Base-by-base conservation (phyloP, 2,797 vertebrate genomes). In the Lepus oiostolus region DNA sequence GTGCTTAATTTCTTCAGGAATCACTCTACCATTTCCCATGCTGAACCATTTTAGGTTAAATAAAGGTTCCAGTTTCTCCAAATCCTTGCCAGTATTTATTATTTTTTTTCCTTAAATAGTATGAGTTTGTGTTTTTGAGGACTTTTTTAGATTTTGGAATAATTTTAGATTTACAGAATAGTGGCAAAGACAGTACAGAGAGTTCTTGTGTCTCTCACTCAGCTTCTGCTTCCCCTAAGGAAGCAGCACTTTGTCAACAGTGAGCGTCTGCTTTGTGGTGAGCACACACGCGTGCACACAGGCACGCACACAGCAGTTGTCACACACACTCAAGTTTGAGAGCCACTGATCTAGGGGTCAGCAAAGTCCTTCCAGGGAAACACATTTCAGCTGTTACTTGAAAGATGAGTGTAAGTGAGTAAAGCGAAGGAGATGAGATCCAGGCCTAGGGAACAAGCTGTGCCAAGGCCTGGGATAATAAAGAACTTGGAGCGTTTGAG, bases 381-480 rank as follows among this genome's bases (percentile, higher is more conserved):
- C 58, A 72, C 32, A 79, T 90, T 67, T 80, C 47, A 86, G 71
- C 71, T 79, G 60, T 91, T 88, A 42, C 79, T 85, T 93, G 90
- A 92, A 92, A 76, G 92, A 90, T 63, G 62, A 22, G 4, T 88
- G 5, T 88, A 85, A 94, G 32, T 75, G 58, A 92, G 28, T 80
- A 80, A 84, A 91, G 71, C 54, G 42, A 86, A 62, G 28, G 50
- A 91, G 52, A 38, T 88, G 38, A 83, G 50, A 95, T 90, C 60
- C 38, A 95, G 85, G 91, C 92, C 96, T 71, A 95, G 87, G 86
- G 82, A 85, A 82, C 28, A 76, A 94, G 81, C 52, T 70, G 60
- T 96, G 90, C 92, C 65, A 93, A 90, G 90, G 67, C 82, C 88
- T 86, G 24, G 26, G 86, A 54, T 88, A 85, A 96, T 80, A 92